These are phyloP conservation scores for Zosterops hypoxanthus DNA, from an alignment of 2,113 vertebrate genomes.

Conservation along the genomic window DNA sequence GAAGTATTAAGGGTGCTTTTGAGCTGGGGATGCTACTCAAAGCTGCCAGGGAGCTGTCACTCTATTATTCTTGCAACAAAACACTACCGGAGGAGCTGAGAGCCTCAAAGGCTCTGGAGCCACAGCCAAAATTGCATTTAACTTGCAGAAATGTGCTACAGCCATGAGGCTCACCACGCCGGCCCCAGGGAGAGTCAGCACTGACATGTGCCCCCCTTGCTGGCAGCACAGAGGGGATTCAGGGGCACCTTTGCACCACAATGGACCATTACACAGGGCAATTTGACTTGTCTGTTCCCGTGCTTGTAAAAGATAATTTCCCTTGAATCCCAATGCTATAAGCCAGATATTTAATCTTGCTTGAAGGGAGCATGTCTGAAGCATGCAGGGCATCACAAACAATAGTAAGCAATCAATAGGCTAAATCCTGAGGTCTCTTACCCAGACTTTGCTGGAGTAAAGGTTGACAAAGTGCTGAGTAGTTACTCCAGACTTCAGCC, in stretches of 20 bases:
- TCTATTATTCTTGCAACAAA: constrained; percentile 26
- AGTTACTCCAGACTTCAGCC: constrained; percentile 9
- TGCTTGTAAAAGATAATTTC: constrained; percentile 12
- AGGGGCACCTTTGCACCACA: not conserved
- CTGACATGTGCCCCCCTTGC: accelerated
- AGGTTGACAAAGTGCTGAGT: constrained; percentile 52
- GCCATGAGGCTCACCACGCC: accelerated
- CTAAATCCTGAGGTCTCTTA: constrained; percentile 48
- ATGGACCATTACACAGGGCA: not conserved
- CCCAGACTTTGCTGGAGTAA: constrained; percentile 37
- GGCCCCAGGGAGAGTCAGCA: not conserved
- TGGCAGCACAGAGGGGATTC: not conserved
- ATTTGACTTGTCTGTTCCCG: not conserved
- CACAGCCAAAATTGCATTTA: not conserved
- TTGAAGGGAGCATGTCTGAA: constrained; percentile 45
- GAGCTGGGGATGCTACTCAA: constrained; percentile 26
- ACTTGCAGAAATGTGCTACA: not conserved
- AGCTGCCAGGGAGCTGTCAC: not conserved
- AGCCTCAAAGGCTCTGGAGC: not conserved
- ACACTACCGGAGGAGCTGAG: not conserved
- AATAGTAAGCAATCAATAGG: constrained; percentile 44
- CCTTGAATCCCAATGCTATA: not conserved
- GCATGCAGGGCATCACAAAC: constrained; percentile 11
- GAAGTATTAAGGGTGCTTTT: constrained; percentile 26
- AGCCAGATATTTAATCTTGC: constrained; percentile 53